Percentiles rank a stretch among this genome's conserved stretches.
Evolutionary conservation across 1,140 invertebrate genomes (phyloP).

Genomic region (Drosophila nigromelanica): DNA sequence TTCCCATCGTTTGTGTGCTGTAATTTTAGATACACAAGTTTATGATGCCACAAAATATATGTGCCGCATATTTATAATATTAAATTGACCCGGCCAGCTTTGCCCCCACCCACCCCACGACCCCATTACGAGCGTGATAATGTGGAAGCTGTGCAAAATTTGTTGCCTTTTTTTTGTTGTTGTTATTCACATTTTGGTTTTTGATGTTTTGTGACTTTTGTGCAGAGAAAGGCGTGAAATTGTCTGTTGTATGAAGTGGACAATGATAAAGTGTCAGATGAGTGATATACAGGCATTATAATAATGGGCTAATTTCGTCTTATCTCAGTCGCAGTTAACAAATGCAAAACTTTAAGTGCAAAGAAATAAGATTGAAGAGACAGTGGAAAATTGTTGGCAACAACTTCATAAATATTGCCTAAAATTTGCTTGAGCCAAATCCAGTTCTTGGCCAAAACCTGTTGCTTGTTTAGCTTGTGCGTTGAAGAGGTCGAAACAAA

Average conservation of each 20-base stretch:
- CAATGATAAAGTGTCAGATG: slow-evolving; percentile 45
- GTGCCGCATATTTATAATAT: slow-evolving; percentile 77
- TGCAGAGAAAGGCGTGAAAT: slow-evolving; percentile 66
- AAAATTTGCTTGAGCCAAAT: slow-evolving; percentile 7
- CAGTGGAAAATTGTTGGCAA: background rate
- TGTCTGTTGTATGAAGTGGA: slow-evolving; percentile 32
- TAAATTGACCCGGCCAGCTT: slow-evolving; percentile 64
- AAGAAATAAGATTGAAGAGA: background rate
- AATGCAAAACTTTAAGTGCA: background rate
- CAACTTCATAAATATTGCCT: background rate
- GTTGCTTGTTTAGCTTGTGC: slow-evolving; percentile 40
- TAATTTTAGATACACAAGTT: slow-evolving; percentile 82
- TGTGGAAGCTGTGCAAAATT: slow-evolving; percentile 55
- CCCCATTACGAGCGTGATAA: slow-evolving; percentile 66
- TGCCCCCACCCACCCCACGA: slow-evolving; percentile 2
- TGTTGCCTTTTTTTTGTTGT: slow-evolving; percentile 31
- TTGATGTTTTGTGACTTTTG: slow-evolving; percentile 9
- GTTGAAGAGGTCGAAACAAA: slow-evolving; percentile 30
- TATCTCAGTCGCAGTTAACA: background rate
- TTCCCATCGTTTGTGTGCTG: slow-evolving; percentile 53
- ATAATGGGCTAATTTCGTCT: slow-evolving; percentile 8
- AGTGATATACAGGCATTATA: slow-evolving; percentile 21
- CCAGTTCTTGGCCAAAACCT: slow-evolving; percentile 47
- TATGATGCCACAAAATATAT: slow-evolving; percentile 80
- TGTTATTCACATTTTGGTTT: background rate